Conservation (phyloP, 2,113 vertebrate species). For the Nematolebias whitei region DNA sequence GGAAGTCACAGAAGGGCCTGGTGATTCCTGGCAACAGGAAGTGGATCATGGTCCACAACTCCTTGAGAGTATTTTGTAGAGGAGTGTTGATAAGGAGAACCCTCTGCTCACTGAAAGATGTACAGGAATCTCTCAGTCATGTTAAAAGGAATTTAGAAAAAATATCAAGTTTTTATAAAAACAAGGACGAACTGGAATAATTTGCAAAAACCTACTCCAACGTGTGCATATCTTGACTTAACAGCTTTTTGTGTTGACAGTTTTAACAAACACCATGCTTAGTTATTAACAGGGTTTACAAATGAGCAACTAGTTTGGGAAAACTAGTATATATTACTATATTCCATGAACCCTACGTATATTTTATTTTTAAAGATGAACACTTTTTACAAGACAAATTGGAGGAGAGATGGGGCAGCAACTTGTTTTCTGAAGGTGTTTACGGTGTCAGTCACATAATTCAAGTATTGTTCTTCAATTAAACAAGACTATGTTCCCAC, state of each 20-base stretch:
- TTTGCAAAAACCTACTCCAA: neutral
- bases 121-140: slow-evolving; percentile 17
- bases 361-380: too few species aligned
- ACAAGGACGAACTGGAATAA: neutral
- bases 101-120: slow-evolving; percentile 85
- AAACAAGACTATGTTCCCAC: too few species aligned
- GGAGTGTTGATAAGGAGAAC: slow-evolving; percentile 90
- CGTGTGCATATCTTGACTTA: neutral
- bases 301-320: neutral
- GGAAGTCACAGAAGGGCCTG: slow-evolving; percentile 87
- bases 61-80: slow-evolving; percentile 90
- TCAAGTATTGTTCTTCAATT: too few species aligned
- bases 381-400: too few species aligned
- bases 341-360: too few species aligned
- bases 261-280: too few species aligned
- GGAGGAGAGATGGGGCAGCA: too few species aligned
- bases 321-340: too few species aligned
- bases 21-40: slow-evolving; percentile 92
- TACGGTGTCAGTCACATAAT: too few species aligned
- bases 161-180: neutral
- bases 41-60: slow-evolving; percentile 94
- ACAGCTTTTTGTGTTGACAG: neutral
- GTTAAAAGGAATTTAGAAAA: neutral
- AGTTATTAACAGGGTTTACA: too few species aligned
- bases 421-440: too few species aligned